phyloP scores from a whole-genome alignment of 2,888 invertebrate genomes.

The Melangyna quadrimaculata region DNA sequence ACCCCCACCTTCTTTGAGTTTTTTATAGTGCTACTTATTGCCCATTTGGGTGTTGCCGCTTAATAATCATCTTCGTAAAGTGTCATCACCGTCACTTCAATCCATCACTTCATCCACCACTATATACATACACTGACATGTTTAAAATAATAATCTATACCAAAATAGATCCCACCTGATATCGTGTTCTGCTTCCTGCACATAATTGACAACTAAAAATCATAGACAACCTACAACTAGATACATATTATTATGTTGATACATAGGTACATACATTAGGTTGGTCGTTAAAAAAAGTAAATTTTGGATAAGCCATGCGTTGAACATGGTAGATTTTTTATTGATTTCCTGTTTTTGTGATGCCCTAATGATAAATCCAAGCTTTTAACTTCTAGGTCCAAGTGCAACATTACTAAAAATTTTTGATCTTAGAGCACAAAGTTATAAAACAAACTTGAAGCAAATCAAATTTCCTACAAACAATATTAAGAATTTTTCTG shows the following conservation, averaged over 20 bases:
- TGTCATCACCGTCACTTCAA: slow-evolving; percentile 3
- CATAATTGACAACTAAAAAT: slow-evolving; percentile 33
- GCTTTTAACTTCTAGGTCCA: too few species aligned
- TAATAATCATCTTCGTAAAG: not conserved
- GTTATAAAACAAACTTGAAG: too few species aligned
- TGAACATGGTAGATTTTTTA: too few species aligned
- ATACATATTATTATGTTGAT: not conserved
- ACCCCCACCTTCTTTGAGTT: not conserved
- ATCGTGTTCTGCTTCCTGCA: slow-evolving; percentile 7
- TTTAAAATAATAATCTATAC: not conserved
- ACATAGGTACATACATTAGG: too few species aligned
- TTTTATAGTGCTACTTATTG: slow-evolving; percentile 22
- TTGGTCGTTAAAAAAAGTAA: too few species aligned
- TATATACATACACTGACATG: not conserved
- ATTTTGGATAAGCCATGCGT: too few species aligned
- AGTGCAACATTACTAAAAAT: too few species aligned
- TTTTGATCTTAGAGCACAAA: too few species aligned
- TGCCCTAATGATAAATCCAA: too few species aligned
- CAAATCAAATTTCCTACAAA: too few species aligned
- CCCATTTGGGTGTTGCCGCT: not conserved
- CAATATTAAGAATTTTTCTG: too few species aligned
- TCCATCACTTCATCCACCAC: slow-evolving; percentile 17
- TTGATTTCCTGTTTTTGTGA: too few species aligned
- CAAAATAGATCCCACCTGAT: not conserved
- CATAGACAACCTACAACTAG: not conserved